Conservation (phyloP, 1,140 invertebrate genomes). For the Halyomorpha halys region DNA sequence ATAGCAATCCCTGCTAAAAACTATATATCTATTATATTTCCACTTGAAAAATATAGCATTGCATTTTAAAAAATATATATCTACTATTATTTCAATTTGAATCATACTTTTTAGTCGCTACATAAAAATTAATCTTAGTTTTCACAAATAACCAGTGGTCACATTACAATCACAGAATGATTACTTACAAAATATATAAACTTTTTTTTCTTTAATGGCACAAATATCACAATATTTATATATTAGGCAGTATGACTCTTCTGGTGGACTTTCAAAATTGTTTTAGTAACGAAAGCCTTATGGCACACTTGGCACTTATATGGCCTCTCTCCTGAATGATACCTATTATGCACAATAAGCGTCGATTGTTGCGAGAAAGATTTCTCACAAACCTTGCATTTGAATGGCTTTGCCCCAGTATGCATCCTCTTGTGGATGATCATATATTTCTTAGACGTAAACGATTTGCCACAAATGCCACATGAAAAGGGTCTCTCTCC, state of each 20-base stretch:
- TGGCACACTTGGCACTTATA: slow-evolving; percentile 49
- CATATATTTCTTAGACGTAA: slow-evolving; percentile 32
- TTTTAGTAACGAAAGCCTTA: slow-evolving; percentile 41
- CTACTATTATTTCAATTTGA: too few relatives aligned
- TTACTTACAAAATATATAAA: too few relatives aligned
- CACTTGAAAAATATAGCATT: too few relatives aligned
- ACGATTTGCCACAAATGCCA: slow-evolving; percentile 31
- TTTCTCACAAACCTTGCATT: slow-evolving; percentile 58
- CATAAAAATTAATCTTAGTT: too few relatives aligned
- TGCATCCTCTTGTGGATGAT: slow-evolving; percentile 39
- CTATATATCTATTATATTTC: too few relatives aligned
- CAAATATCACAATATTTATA: neutral
- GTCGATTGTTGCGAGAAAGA: slow-evolving; percentile 65
- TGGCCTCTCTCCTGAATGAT: slow-evolving; percentile 54
- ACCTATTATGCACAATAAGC: slow-evolving; percentile 51
- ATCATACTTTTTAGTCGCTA: too few relatives aligned
- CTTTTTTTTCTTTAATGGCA: neutral
- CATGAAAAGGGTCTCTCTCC: slow-evolving; percentile 31
- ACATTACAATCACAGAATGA: too few relatives aligned
- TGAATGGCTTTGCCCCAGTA: slow-evolving; percentile 64
- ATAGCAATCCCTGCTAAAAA: too few relatives aligned
- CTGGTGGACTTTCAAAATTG: slow-evolving; percentile 41
- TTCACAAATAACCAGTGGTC: too few relatives aligned
- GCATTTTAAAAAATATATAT: too few relatives aligned
- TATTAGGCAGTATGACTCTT: slow-evolving; percentile 44